These are phyloP conservation scores for Typhlichthys subterraneus DNA, from an alignment of 2,797 vertebrate genomes.

Conservation along the genomic window DNA sequence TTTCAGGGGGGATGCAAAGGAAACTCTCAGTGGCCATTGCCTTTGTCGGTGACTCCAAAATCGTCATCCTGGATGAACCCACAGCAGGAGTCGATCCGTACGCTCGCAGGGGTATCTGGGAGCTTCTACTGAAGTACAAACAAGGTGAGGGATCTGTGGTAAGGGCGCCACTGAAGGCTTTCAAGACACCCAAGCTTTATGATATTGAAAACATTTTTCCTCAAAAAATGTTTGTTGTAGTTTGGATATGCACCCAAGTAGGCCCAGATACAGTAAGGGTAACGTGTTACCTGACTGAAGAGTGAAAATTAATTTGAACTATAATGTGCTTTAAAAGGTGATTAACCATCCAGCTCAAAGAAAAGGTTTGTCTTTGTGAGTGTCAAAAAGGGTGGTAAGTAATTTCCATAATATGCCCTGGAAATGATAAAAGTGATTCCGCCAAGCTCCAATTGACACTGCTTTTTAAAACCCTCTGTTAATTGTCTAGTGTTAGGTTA, in stretches of 20 bases:
- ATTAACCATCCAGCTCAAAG: constrained; percentile 18
- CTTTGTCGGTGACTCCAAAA: constrained; percentile 93
- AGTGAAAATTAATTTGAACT: neutral
- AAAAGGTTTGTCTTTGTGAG: constrained; percentile 18
- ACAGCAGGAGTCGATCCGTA: constrained; percentile 98
- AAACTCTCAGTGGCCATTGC: constrained; percentile 97
- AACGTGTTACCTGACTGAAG: constrained; percentile 31
- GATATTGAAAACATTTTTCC: constrained; percentile 18
- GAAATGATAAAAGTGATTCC: constrained; percentile 53
- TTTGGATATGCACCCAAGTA: constrained; percentile 32
- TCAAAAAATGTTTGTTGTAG: constrained; percentile 31
- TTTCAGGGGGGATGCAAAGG: constrained; percentile 95
- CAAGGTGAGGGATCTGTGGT: constrained; percentile 77
- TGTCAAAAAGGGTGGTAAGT: constrained; percentile 32
- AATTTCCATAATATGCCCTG: constrained; percentile 40
- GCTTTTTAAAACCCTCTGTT: constrained; percentile 52
- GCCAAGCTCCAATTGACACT: constrained; percentile 51
- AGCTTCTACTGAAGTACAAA: constrained; percentile 93
- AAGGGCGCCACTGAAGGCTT: constrained; percentile 20
- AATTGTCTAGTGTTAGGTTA: constrained; percentile 49
- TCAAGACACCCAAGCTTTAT: constrained; percentile 20
- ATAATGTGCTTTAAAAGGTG: constrained; percentile 17
- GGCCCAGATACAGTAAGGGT: constrained; percentile 10
- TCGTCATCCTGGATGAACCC: constrained; percentile 96
- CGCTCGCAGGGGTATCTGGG: constrained; percentile 97